These are phyloP conservation scores for Stratiomys singularior DNA, from an alignment of 2,888 invertebrate genomes.

Conservation along the genomic window DNA sequence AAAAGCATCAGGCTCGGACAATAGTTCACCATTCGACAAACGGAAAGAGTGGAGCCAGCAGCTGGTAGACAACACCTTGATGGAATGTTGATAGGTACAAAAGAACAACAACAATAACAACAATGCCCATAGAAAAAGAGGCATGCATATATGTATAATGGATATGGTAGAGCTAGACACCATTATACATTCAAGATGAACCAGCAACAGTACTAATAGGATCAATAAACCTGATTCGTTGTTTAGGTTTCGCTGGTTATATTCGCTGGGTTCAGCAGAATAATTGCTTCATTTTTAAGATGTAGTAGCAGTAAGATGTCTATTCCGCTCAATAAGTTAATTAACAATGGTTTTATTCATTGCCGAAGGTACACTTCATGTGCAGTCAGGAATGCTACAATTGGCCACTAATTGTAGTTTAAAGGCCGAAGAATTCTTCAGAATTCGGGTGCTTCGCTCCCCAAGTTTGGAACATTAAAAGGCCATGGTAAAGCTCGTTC, in stretches of 20 bases:
- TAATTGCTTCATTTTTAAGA: background rate
- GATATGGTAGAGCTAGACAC: background rate
- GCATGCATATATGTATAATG: background rate
- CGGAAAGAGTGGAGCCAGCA: background rate
- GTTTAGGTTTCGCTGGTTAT: background rate
- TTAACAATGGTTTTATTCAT: background rate
- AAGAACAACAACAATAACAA: background rate
- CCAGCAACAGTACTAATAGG: background rate
- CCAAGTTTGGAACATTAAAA: background rate
- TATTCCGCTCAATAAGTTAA: conserved; percentile 14
- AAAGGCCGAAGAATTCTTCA: background rate
- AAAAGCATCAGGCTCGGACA: background rate
- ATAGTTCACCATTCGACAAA: background rate
- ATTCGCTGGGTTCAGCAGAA: background rate
- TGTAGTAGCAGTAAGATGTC: background rate
- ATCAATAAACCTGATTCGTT: conserved; percentile 2
- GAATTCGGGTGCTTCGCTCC: background rate
- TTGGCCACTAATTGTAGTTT: background rate
- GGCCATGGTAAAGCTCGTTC: background rate
- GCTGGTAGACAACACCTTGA: background rate
- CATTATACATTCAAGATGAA: background rate
- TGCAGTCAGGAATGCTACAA: background rate
- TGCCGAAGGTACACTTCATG: background rate
- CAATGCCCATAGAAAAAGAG: too few species aligned
- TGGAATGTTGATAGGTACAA: background rate